Base-by-base conservation (phyloP, 1,140 invertebrate species). In the Homarus americanus region DNA sequence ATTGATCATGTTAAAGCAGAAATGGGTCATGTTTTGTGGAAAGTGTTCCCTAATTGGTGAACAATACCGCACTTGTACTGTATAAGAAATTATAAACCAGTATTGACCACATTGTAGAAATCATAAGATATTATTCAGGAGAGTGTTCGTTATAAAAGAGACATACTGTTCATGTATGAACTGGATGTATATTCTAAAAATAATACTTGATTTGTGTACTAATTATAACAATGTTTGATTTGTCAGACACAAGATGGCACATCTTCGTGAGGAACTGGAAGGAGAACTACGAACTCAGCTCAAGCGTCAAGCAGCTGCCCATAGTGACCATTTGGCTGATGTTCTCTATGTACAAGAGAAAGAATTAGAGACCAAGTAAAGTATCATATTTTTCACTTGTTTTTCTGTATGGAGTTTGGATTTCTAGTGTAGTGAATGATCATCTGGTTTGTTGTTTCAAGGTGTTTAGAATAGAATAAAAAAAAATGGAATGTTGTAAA, bases 221-320 rank as follows among this genome's bases (percentile, higher is more conserved):
- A 20, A 17, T 15, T 17, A 20, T 63, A 63, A 4, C 24, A 20
- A 28, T 36, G 2, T 66, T 66, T 28, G 24, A 3, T 76, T 69
- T 28, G 36, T 36, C 86, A 92, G 91, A 84, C 90, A 93, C 20
- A 93, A 97, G 96, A 93, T 96, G 28, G 93, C 95, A 63, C 94
- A 95, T 87, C 95, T 97, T 66, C 95, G 95, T 88, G 96, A 96
- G 92, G 95, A 96, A 58, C 95, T 96, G 93, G 96, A 98, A 93
- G 94, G 95, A 72, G 96, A 98, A 92, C 94, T 98, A 41, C 95
- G 96, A n/a, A 94, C 95, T 69, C 96, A 98, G 93, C 93, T 99
- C 73, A 96, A 97, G 93, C 94, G 96, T 58, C 97, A 98, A 93
- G 95, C 97, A 9, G 96, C 97, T 93, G 96, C 97, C 15, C 97